Evolutionary conservation across 2,797 vertebrate species (phyloP).

Genomic region (Sebastes paucispinis): DNA sequence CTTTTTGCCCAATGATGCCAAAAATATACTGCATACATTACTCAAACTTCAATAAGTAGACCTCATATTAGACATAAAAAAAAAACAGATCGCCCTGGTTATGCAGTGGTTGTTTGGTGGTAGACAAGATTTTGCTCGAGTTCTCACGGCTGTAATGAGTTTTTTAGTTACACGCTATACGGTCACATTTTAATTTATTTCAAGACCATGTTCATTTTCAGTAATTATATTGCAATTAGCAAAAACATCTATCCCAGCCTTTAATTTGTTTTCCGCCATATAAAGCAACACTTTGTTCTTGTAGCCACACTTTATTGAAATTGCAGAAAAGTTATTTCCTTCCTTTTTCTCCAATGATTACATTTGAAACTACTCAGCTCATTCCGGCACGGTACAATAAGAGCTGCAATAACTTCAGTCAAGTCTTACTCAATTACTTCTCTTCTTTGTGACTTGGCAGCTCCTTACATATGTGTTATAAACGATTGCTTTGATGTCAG

Average conservation of each 20-base stretch:
- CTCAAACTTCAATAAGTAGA: not conserved
- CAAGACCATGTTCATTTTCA: not conserved
- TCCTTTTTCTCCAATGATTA: not conserved
- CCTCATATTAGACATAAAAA: not conserved
- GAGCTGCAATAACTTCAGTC: not conserved
- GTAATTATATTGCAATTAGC: not conserved
- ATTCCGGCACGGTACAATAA: not conserved
- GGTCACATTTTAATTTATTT: not conserved
- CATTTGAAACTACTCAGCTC: not conserved
- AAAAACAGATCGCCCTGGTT: not conserved
- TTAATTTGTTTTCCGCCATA: not conserved
- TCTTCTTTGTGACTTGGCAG: constrained; percentile 15
- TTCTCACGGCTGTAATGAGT: not conserved
- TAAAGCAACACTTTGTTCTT: not conserved
- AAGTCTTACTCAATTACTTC: not conserved
- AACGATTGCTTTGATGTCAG: not conserved
- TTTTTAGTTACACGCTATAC: not conserved
- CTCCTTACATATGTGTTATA: not conserved
- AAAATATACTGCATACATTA: not conserved
- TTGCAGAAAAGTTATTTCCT: not conserved
- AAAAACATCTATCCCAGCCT: not conserved
- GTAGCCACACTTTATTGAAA: not conserved
- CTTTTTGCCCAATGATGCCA: not conserved
- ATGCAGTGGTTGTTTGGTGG: not conserved
- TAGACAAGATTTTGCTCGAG: not conserved